Conservation (phyloP, 2,113 vertebrate species). For the Tichodroma muraria region DNA sequence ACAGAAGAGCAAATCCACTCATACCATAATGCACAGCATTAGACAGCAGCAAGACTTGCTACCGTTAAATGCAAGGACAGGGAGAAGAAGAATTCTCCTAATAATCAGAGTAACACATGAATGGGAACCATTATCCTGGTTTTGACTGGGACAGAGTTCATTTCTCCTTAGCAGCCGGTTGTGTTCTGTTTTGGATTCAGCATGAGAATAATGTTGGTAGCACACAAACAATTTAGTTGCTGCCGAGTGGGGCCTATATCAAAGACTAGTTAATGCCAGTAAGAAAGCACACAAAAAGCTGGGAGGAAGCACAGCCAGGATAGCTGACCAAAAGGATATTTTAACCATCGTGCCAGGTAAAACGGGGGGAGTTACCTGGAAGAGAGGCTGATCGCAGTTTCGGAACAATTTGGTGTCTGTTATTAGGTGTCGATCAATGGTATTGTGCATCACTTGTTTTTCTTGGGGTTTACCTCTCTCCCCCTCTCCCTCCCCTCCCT, state of each 20-base stretch:
- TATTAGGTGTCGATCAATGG: no score
- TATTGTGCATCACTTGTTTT: not conserved
- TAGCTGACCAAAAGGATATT: not conserved
- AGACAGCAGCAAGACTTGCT: not conserved
- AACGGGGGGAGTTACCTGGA: not conserved
- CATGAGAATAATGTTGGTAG: not conserved
- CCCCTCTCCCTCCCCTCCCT: no score
- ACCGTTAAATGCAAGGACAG: not conserved
- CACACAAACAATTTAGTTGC: rapidly evolving
- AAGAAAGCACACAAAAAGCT: not conserved
- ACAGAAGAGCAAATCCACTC: not conserved
- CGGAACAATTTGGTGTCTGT: not conserved
- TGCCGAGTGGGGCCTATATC: no score
- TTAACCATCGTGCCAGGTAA: not conserved
- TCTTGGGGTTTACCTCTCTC: not conserved
- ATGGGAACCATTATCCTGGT: not conserved
- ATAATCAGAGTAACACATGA: not conserved
- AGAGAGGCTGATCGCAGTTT: rapidly evolving
- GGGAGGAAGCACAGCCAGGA: not conserved
- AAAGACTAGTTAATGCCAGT: not conserved
- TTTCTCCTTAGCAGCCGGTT: not conserved
- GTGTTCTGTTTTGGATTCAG: not conserved
- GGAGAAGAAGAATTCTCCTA: not conserved
- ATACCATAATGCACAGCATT: not conserved
- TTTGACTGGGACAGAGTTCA: not conserved